These are phyloP conservation scores for Drosophila eohydei DNA, from an alignment of 2,888 invertebrate species.

Conservation along the genomic window DNA sequence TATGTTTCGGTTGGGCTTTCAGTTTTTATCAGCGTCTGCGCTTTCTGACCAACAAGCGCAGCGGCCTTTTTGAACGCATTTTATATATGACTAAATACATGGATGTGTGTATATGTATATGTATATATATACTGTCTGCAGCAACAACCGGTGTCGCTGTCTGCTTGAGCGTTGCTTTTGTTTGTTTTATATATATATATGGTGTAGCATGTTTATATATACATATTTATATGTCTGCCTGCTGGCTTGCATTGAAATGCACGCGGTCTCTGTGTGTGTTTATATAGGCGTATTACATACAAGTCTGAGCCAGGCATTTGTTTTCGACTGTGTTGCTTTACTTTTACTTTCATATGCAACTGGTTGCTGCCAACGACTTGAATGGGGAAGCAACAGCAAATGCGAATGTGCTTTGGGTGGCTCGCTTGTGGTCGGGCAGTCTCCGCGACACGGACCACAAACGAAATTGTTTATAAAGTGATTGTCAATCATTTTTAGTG, in stretches of 20 bases:
- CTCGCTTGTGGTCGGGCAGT: constrained; percentile 37
- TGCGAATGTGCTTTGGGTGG: constrained; percentile 44
- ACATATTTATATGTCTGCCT: constrained; percentile 9
- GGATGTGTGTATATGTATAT: background rate
- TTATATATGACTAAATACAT: constrained; percentile 56
- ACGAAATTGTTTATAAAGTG: constrained; percentile 78
- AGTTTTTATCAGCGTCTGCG: constrained; percentile 60
- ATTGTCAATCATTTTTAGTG: constrained; percentile 80
- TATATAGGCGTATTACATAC: constrained; percentile 45
- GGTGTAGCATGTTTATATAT: constrained; percentile 34
- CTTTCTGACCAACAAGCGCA: constrained; percentile 50
- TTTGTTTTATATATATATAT: constrained; percentile 58
- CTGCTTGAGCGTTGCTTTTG: constrained; percentile 60
- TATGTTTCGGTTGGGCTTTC: constrained; percentile 25
- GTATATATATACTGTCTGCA: constrained; percentile 52
- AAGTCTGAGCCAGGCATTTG: constrained; percentile 55
- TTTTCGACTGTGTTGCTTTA: constrained; percentile 71
- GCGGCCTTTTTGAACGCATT: constrained; percentile 75
- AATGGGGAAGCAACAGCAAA: constrained; percentile 67
- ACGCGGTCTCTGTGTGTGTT: constrained; percentile 7
- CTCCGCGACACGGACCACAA: constrained; percentile 56
- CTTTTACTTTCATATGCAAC: constrained; percentile 81
- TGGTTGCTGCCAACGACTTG: constrained; percentile 62
- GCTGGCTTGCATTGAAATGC: constrained; percentile 47
- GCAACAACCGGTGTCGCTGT: constrained; percentile 69